A percentile compares a stretch with the other conserved stretches of the same genome.
phyloP scores from a whole-genome alignment of 1,140 invertebrate species.

The Listronotus oregonensis region DNA sequence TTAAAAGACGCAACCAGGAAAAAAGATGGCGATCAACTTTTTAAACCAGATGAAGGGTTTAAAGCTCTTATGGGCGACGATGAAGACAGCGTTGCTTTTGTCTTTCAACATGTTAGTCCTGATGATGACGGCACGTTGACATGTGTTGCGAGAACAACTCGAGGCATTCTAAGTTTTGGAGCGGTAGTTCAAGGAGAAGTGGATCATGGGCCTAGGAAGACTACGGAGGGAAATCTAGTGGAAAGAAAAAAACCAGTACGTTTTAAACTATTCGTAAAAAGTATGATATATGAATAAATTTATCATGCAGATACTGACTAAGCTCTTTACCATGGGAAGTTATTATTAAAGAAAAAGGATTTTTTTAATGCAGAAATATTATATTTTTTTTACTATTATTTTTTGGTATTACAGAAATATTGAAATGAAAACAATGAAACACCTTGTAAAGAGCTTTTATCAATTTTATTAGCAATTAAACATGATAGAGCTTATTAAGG shows the following conservation, averaged over 20 bases:
- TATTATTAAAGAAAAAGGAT: no score
- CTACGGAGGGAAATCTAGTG: neutral
- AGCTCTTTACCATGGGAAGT: no score
- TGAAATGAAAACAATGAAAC: no score
- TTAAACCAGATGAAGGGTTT: constrained; percentile 26
- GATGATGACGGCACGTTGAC: constrained; percentile 20
- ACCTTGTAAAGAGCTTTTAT: no score
- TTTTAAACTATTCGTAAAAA: neutral
- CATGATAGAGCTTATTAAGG: no score
- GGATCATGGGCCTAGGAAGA: neutral
- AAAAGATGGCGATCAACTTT: constrained; percentile 35
- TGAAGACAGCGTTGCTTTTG: constrained; percentile 32
- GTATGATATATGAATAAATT: no score
- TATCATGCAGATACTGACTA: no score
- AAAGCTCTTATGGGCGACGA: constrained; percentile 34
- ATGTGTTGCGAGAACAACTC: constrained; percentile 24
- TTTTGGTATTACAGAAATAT: no score
- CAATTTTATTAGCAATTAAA: no score
- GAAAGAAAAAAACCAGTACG: constrained; percentile 28
- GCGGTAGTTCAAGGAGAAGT: constrained; percentile 32
- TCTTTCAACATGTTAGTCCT: constrained; percentile 32
- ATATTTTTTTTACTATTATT: no score
- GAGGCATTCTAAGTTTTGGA: constrained; percentile 32
- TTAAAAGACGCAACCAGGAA: constrained; percentile 23
- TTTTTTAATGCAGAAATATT: no score